Percentiles rank a stretch among this genome's conserved stretches.
Conservation (phyloP, 2,113 vertebrate species). For the Irena cyanogastra region DNA sequence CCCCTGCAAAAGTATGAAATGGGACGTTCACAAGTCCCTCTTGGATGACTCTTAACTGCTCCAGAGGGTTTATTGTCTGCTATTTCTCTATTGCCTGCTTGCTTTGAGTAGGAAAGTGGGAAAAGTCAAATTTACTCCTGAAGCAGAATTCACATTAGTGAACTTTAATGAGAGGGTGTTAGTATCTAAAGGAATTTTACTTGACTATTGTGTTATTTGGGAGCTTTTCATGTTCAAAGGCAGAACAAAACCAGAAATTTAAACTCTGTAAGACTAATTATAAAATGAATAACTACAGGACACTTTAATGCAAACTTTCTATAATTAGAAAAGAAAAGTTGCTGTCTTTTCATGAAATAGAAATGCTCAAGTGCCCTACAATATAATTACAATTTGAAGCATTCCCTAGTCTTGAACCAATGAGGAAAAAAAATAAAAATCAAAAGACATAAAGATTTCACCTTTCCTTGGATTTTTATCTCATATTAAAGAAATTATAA, state of each 20-base stretch:
- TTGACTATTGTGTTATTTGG: neutral
- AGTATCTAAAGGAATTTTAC: neutral
- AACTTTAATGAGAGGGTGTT: neutral
- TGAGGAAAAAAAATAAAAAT: neutral
- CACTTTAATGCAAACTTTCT: constrained; percentile 40
- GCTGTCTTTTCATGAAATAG: constrained; percentile 28
- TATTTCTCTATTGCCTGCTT: neutral
- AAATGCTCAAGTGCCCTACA: constrained; percentile 35
- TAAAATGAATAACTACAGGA: constrained; percentile 38
- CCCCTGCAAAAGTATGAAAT: neutral
- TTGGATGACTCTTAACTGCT: neutral
- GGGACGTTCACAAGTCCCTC: neutral
- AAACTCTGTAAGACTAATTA: constrained; percentile 45
- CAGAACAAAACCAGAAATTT: constrained; percentile 35
- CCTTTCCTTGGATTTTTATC: constrained; percentile 26
- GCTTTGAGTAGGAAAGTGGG: neutral
- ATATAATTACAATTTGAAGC: constrained; percentile 48
- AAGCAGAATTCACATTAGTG: neutral
- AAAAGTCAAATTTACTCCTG: neutral
- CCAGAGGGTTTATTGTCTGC: neutral
- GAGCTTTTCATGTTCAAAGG: constrained; percentile 5
- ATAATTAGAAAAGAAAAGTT: neutral
- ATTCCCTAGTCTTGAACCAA: neutral
- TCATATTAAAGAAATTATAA: constrained; percentile 29
- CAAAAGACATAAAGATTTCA: neutral